Evolutionary conservation across 2,888 invertebrate genomes (phyloP).

Genomic region (Lasioglossum oenotherae): DNA sequence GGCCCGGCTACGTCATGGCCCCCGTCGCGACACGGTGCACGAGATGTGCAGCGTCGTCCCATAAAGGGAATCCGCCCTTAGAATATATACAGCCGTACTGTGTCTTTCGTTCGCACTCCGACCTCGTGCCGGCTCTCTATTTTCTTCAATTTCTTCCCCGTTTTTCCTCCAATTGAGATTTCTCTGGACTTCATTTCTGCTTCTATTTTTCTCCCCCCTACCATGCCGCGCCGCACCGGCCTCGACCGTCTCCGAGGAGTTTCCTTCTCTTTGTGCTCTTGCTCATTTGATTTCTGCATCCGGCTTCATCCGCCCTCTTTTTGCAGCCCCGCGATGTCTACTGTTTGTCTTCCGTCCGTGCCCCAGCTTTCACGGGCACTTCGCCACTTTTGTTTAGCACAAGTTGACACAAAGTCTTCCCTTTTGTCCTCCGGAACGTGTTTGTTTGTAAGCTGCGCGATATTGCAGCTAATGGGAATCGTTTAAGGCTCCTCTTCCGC

Average conservation of each 20-base stretch:
- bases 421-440: constrained; percentile 2
- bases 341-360: background rate
- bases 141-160: constrained; percentile 24
- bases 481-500: background rate
- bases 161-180: constrained; percentile 34
- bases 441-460: background rate
- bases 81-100: constrained; percentile 46
- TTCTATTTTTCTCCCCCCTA: background rate
- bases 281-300: background rate
- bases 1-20: constrained; percentile 59
- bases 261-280: background rate
- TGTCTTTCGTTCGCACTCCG: constrained; percentile 1
- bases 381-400: background rate
- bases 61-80: constrained; percentile 64
- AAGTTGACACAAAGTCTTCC: constrained; percentile 2
- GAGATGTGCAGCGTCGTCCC: constrained; percentile 49
- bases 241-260: constrained; percentile 10
- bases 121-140: background rate
- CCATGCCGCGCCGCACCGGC: background rate
- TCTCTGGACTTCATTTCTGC: constrained; percentile 27
- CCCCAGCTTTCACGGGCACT: background rate
- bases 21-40: constrained; percentile 37
- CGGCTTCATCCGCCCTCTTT: background rate
- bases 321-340: background rate
- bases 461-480: constrained; percentile 1